Evolutionary conservation across 2,797 vertebrate species (phyloP).

Genomic region (Mormyrops attenuatus): DNA sequence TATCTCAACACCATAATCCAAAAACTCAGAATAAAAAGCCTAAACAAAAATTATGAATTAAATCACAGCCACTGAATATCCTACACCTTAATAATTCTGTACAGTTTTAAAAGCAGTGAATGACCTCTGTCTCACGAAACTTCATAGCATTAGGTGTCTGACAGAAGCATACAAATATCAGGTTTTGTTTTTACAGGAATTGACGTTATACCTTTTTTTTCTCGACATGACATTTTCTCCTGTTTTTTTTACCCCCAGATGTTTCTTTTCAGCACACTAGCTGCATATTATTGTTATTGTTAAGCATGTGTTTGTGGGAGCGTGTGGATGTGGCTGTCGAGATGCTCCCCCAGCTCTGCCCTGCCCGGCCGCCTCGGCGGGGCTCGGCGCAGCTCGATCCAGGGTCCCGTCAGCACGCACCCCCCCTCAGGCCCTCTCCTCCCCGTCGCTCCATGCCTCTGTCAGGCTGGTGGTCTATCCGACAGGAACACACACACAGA

Average conservation of each 20-base stretch:
- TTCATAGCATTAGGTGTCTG: background rate
- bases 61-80: background rate
- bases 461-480: conserved; percentile 31
- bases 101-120: conserved; percentile 16
- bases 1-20: conserved; percentile 1
- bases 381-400: background rate
- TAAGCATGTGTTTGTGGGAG: background rate
- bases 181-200: background rate
- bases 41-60: conserved; percentile 18
- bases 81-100: conserved; percentile 14
- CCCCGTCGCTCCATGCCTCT: conserved; percentile 17
- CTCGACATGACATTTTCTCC: background rate
- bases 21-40: conserved; percentile 11
- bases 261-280: background rate
- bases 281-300: background rate
- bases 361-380: background rate
- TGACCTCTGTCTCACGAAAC: background rate
- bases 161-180: background rate
- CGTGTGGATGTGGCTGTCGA: background rate
- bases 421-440: conserved; percentile 17
- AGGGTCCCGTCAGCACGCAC: background rate
- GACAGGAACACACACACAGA: background rate
- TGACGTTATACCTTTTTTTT: background rate
- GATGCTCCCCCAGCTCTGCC: background rate
- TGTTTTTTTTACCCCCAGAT: background rate